These are phyloP conservation scores for Apamea monoglypha DNA, from an alignment of 2,888 invertebrate species.

Conservation along the genomic window DNA sequence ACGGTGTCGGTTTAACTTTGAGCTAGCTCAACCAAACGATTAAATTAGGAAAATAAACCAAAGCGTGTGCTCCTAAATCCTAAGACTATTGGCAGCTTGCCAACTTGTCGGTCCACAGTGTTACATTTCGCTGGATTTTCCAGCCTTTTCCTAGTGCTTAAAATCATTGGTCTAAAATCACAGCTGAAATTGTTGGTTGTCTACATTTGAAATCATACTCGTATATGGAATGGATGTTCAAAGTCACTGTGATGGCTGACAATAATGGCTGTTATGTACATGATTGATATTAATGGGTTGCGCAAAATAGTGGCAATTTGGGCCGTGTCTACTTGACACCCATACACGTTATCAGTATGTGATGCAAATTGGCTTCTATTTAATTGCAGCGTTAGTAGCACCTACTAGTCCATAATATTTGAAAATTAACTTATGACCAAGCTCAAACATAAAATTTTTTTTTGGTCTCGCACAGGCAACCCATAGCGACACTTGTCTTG, in stretches of 20 bases:
- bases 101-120: slow-evolving; percentile 59
- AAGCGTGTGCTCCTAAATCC: slow-evolving; percentile 47
- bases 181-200: slow-evolving; percentile 5
- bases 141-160: slow-evolving; percentile 59
- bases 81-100: slow-evolving; percentile 64
- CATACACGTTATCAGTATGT: neutral
- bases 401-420: neutral
- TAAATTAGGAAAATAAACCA: slow-evolving; percentile 59
- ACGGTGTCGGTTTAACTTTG: slow-evolving; percentile 36
- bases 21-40: slow-evolving; percentile 38
- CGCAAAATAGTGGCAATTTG: slow-evolving; percentile 21
- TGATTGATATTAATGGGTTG: slow-evolving; percentile 25
- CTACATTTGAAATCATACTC: slow-evolving; percentile 6
- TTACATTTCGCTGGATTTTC: slow-evolving; percentile 53
- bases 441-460: neutral
- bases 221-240: neutral
- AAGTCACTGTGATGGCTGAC: neutral
- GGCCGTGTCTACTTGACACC: neutral
- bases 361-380: slow-evolving; percentile 1
- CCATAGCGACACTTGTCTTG: slow-evolving; percentile 45
- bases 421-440: neutral
- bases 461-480: neutral
- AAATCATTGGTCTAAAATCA: slow-evolving; percentile 43
- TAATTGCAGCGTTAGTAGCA: neutral
- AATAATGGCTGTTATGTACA: neutral